Conservation (phyloP, 2,113 vertebrate species). For the Opisthocomus hoazin region DNA sequence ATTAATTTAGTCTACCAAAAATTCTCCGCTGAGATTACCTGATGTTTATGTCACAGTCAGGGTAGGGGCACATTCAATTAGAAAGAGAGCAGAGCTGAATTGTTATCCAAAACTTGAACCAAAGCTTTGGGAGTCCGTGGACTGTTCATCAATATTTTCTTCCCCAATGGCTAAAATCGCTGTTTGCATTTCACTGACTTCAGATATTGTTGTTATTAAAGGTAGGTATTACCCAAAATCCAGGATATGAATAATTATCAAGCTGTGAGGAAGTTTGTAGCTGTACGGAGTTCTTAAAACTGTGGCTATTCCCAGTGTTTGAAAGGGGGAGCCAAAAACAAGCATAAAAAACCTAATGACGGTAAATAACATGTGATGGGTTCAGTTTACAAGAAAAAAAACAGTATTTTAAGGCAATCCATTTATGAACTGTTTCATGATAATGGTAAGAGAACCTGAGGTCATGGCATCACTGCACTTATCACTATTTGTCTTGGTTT, state of each 20-base stretch:
- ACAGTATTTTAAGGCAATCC: neutral
- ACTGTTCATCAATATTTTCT: neutral
- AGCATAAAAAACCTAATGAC: neutral
- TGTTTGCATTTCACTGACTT: neutral
- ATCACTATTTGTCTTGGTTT: neutral
- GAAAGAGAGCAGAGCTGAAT: neutral
- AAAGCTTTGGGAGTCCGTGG: neutral
- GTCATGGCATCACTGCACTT: neutral
- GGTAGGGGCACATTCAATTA: neutral
- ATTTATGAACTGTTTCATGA: neutral
- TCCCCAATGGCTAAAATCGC: neutral
- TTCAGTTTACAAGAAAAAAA: neutral
- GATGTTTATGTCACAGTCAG: neutral
- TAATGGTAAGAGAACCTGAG: neutral
- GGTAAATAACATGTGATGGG: neutral
- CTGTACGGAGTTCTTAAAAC: neutral
- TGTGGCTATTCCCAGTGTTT: neutral
- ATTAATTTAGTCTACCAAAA: neutral
- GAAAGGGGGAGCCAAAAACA: neutral
- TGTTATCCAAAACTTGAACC: neutral
- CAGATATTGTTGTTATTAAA: neutral
- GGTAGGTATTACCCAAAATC: neutral
- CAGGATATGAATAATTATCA: neutral
- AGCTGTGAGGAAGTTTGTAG: neutral
- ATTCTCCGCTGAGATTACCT: neutral